Conservation (phyloP, 1,140 invertebrate species). For the Camponotus floridanus region DNA sequence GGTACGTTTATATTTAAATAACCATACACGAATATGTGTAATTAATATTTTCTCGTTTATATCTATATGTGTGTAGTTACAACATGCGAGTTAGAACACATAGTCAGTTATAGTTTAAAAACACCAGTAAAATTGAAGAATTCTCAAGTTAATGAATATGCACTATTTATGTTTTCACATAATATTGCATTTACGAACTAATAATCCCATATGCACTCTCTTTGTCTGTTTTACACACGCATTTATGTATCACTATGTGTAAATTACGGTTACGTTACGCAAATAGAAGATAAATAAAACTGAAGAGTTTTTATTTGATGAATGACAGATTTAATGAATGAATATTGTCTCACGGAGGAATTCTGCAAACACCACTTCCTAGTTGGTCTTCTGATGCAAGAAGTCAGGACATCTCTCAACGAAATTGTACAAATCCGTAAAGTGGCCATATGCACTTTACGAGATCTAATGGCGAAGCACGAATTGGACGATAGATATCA, state of each 20-base stretch:
- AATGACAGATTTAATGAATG: constrained; percentile 85
- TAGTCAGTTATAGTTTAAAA: constrained; percentile 47
- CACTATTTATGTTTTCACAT: constrained; percentile 15
- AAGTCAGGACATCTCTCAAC: constrained; percentile 92
- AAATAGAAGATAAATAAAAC: constrained; percentile 28
- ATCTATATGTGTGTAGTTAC: constrained; percentile 55
- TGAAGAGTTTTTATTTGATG: constrained; percentile 73
- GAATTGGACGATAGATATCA: constrained; percentile 96
- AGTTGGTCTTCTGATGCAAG: constrained; percentile 92
- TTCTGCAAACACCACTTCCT: constrained; percentile 97
- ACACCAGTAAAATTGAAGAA: constrained; percentile 41
- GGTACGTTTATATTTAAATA: constrained; percentile 80
- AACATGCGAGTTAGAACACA: constrained; percentile 70
- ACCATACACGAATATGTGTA: constrained; percentile 66
- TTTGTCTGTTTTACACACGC: neutral
- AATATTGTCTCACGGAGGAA: constrained; percentile 90
- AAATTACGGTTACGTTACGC: neutral
- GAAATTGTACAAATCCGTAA: constrained; percentile 93
- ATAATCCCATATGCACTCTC: neutral
- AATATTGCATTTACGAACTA: constrained; percentile 17
- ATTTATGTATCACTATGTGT: neutral
- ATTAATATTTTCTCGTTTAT: constrained; percentile 59
- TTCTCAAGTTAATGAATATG: constrained; percentile 29
- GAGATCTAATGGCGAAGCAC: constrained; percentile 97
- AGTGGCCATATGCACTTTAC: constrained; percentile 92